Percentiles rank a stretch among this genome's conserved stretches.
Conservation (phyloP, 2,113 vertebrate species). For the Nannobrachium achirus region DNA sequence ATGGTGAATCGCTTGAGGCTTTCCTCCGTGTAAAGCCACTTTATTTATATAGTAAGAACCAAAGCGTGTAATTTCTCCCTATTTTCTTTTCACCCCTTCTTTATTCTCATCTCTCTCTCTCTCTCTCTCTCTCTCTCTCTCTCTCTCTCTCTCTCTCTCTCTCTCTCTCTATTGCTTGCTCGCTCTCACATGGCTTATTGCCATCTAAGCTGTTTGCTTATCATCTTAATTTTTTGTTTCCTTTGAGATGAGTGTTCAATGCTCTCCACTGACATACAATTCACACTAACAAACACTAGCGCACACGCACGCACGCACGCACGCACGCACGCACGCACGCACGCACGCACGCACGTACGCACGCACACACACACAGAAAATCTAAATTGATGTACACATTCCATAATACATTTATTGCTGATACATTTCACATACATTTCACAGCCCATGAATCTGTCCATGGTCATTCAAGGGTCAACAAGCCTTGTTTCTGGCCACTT, state of each 20-base stretch:
- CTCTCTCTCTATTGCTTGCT: neutral
- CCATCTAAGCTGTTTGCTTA: no score
- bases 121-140: neutral
- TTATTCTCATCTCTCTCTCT: no score
- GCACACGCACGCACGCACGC: slow-evolving; percentile 4
- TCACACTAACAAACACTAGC: neutral
- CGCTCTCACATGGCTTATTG: neutral
- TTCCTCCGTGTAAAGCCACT: neutral
- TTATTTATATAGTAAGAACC: no score
- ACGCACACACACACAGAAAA: neutral
- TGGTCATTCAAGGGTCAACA: neutral
- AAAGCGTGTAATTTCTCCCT: no score
- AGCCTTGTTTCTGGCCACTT: neutral
- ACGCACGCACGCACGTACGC: neutral
- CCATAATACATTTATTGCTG: neutral
- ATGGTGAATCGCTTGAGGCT: neutral
- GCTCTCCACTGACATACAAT: neutral
- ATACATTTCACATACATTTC: no score
- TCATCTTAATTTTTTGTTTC: neutral
- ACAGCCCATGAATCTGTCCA: slow-evolving; percentile 8
- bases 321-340: neutral
- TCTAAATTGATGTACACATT: neutral
- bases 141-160: neutral
- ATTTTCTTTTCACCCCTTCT: no score
- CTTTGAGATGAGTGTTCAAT: neutral